phyloP scores from a whole-genome alignment of 2,888 invertebrate genomes.

The Panzeria rudis region DNA sequence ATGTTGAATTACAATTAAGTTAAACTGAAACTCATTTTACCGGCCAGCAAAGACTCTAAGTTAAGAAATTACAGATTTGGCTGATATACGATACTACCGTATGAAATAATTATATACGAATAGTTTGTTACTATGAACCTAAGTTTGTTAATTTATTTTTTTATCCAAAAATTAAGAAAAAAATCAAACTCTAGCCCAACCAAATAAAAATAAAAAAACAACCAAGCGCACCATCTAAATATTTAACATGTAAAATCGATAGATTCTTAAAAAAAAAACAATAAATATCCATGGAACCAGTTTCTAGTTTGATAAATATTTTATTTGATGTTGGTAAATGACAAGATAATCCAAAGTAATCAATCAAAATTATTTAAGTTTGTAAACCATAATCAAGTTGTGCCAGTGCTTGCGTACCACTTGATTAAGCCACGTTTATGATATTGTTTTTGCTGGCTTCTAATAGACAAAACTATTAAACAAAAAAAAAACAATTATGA shows the following conservation, averaged over 20 bases:
- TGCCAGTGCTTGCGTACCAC: slow-evolving; percentile 68
- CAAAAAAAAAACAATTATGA: slow-evolving; percentile 58
- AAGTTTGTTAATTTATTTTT: slow-evolving; percentile 36
- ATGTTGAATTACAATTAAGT: slow-evolving; percentile 17
- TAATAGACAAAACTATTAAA: slow-evolving; percentile 36
- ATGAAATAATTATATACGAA: slow-evolving; percentile 70
- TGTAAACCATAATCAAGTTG: slow-evolving; percentile 80
- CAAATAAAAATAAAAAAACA: slow-evolving; percentile 36
- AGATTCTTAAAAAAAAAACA: slow-evolving; percentile 49
- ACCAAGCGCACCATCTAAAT: slow-evolving; percentile 55
- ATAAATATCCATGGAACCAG: slow-evolving; percentile 75
- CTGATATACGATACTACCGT: slow-evolving; percentile 64
- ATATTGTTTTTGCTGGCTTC: slow-evolving; percentile 47
- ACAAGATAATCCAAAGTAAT: slow-evolving; percentile 83
- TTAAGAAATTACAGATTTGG: slow-evolving; percentile 61
- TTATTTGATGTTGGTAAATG: slow-evolving; percentile 82
- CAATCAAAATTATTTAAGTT: slow-evolving; percentile 82
- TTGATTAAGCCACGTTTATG: slow-evolving; percentile 64
- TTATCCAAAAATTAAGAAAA: slow-evolving; percentile 33
- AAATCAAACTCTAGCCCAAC: not conserved
- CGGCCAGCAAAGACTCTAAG: slow-evolving; percentile 50
- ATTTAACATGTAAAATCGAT: slow-evolving; percentile 64
- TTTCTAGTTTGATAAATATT: slow-evolving; percentile 81
- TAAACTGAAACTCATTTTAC: slow-evolving; percentile 32
- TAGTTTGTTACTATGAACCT: slow-evolving; percentile 47